Conservation (phyloP, 2,888 invertebrate genomes). For the Lycia hirtaria region DNA sequence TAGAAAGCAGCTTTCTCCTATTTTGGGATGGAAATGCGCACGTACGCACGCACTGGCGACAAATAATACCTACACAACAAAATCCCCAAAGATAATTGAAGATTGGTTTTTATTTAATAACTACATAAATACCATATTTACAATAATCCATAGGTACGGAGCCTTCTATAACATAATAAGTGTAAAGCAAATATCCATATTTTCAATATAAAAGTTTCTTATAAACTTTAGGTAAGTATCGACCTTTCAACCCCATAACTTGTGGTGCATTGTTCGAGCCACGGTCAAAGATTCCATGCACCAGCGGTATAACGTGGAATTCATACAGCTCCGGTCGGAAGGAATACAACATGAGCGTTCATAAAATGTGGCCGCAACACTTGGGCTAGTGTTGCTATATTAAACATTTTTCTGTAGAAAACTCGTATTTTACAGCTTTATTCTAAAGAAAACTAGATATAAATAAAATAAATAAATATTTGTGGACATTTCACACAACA, state of each 20-base stretch:
- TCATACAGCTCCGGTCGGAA: slow-evolving; percentile 16
- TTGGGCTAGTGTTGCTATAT: slow-evolving; percentile 10
- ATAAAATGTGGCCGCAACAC: slow-evolving; percentile 22
- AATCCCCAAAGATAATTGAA: too few relatives aligned
- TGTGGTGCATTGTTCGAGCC: slow-evolving; percentile 32
- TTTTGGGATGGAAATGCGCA: too few relatives aligned
- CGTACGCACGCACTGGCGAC: too few relatives aligned
- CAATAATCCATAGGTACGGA: too few relatives aligned
- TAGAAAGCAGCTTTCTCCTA: too few relatives aligned
- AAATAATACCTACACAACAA: too few relatives aligned
- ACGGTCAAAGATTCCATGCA: slow-evolving; percentile 31
- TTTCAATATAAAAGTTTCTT: slow-evolving; percentile 18
- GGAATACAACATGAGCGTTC: slow-evolving; percentile 26
- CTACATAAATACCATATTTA: too few relatives aligned
- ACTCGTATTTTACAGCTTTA: neutral
- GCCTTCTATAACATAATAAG: too few relatives aligned
- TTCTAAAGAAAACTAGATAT: too few relatives aligned
- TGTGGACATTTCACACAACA: too few relatives aligned
- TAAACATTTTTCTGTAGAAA: neutral
- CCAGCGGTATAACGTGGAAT: slow-evolving; percentile 12
- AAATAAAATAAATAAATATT: too few relatives aligned
- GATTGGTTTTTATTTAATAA: too few relatives aligned
- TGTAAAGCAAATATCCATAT: neutral
- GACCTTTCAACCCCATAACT: slow-evolving; percentile 29
- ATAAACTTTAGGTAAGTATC: slow-evolving; percentile 12